These are phyloP conservation scores for Gonioctena quinquepunctata DNA, from an alignment of 1,140 invertebrate genomes.

Conservation along the genomic window DNA sequence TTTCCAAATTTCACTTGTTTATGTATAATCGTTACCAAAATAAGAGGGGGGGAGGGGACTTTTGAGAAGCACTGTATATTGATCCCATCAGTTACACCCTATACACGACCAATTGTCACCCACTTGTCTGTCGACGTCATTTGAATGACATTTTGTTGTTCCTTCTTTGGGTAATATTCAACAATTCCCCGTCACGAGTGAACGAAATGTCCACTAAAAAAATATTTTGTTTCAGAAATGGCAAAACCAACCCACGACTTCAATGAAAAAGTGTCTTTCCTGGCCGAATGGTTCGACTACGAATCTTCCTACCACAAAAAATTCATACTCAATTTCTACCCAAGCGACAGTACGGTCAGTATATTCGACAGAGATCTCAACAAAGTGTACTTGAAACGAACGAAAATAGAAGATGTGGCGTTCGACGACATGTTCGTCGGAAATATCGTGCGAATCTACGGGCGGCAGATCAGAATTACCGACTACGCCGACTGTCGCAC, in stretches of 20 bases:
- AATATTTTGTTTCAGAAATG: constrained; percentile 6
- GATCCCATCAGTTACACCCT: no score
- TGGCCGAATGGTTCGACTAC: constrained; percentile 73
- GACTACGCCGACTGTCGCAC: constrained; percentile 69
- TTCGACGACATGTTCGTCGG: constrained; percentile 71
- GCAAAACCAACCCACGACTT: constrained; percentile 43
- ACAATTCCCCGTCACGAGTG: no score
- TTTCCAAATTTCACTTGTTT: no score
- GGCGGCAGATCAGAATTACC: constrained; percentile 67
- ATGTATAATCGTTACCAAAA: no score
- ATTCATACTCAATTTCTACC: constrained; percentile 72
- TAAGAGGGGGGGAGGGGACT: no score
- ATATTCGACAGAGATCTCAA: constrained; percentile 70
- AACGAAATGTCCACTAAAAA: no score
- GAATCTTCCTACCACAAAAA: constrained; percentile 65
- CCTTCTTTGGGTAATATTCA: no score
- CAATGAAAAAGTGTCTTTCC: constrained; percentile 46
- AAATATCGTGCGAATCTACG: constrained; percentile 69
- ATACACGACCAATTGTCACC: no score
- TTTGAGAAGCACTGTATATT: no score
- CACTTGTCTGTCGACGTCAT: no score
- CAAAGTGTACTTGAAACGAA: constrained; percentile 68
- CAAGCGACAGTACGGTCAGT: constrained; percentile 68
- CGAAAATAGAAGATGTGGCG: constrained; percentile 62
- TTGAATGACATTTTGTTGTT: no score